These are phyloP conservation scores for Ageneiosus marmoratus DNA, from an alignment of 2,113 vertebrate species.

Conservation along the genomic window DNA sequence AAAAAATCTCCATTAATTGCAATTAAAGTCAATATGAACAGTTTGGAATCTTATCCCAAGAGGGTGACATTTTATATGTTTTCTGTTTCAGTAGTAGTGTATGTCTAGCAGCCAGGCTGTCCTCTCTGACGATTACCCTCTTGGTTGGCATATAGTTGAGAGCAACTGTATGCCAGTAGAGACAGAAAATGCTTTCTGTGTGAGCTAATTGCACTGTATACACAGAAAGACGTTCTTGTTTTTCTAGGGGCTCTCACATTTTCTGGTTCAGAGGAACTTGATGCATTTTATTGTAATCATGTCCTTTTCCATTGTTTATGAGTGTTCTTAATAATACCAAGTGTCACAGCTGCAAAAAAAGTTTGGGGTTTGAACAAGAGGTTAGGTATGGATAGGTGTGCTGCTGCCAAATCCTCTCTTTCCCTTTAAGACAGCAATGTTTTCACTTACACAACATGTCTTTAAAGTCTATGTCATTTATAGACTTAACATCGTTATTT, in stretches of 20 bases:
- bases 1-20: background rate
- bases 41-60: background rate
- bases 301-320: background rate
- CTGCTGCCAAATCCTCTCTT: background rate
- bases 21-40: background rate
- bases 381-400: background rate
- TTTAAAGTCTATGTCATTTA: background rate
- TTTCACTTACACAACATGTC: background rate
- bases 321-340: background rate
- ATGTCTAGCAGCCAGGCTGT: background rate
- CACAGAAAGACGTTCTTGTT: background rate
- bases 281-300: background rate
- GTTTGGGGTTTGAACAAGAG: background rate
- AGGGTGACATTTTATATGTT: background rate
- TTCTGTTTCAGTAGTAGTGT: background rate
- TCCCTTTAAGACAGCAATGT: background rate
- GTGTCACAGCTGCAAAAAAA: background rate
- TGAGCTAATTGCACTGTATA: conserved; percentile 51
- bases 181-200: conserved; percentile 59
- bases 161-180: conserved; percentile 59
- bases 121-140: conserved; percentile 52
- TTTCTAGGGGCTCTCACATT: background rate
- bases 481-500: background rate
- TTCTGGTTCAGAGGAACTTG: no score
- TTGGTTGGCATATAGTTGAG: conserved; percentile 50